Conservation (phyloP, 2,113 vertebrate species). For the Neolamprologus sp. region DNA sequence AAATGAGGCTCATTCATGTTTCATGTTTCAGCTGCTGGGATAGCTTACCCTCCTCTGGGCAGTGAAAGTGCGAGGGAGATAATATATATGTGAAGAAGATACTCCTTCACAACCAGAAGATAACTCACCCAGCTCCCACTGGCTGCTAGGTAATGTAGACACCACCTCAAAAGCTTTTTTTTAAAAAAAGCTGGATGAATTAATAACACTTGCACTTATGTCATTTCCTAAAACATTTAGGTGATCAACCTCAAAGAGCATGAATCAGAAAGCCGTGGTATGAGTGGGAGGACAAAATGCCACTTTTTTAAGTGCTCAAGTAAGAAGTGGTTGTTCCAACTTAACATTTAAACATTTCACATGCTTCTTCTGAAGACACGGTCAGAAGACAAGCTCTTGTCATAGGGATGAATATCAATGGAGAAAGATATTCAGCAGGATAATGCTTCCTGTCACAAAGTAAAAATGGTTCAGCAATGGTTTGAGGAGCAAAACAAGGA, state of each 20-base stretch:
- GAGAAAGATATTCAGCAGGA: not conserved
- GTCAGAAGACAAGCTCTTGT: not conserved
- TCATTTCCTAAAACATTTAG: conserved; percentile 32
- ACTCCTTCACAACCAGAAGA: not conserved
- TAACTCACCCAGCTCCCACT: not conserved
- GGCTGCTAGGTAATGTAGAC: not conserved
- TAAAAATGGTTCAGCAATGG: not conserved
- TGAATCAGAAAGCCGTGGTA: not conserved
- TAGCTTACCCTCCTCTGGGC: conserved; percentile 29
- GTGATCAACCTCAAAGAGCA: conserved; percentile 13
- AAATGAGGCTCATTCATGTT: not conserved
- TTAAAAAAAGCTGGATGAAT: not conserved
- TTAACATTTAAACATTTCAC: not conserved
- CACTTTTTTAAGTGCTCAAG: not conserved
- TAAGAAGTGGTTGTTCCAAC: not conserved
- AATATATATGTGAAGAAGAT: not conserved
- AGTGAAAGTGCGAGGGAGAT: conserved; percentile 13
- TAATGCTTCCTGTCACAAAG: not conserved
- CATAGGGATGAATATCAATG: not conserved
- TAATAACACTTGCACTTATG: conserved; percentile 6
- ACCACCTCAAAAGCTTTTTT: not conserved
- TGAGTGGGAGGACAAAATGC: not conserved
- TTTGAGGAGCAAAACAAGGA: not conserved
- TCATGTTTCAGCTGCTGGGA: not conserved
- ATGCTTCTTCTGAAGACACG: not conserved